Percentiles rank a stretch among this genome's conserved stretches.
Conservation (phyloP, 2,113 vertebrate genomes). For the Budorcas taxicolor region DNA sequence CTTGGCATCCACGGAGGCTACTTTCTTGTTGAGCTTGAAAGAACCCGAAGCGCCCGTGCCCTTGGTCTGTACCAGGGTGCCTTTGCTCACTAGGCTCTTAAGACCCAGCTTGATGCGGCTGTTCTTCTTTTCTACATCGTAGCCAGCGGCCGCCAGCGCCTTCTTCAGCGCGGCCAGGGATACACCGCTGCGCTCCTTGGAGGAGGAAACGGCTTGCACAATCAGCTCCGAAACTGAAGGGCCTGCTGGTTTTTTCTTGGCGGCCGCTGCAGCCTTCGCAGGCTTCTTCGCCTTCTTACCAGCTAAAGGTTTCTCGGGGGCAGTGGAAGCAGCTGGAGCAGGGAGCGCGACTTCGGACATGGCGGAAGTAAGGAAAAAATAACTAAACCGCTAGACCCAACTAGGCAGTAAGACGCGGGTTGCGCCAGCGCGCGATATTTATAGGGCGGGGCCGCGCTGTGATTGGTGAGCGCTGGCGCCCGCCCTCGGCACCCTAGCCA, state of each 20-base stretch:
- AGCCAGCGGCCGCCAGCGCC: constrained; percentile 42
- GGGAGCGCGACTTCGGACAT: constrained; percentile 33
- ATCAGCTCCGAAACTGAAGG: constrained; percentile 48
- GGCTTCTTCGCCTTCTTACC: constrained; percentile 25
- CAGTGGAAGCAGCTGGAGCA: rapidly evolving
- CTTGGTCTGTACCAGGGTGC: constrained; percentile 63
- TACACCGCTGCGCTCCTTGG: constrained; percentile 58
- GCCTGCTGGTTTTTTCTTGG: background rate
- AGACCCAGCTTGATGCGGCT: constrained; percentile 65
- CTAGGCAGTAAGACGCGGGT: rapidly evolving
- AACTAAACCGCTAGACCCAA: rapidly evolving
- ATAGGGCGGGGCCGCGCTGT: constrained; percentile 52
- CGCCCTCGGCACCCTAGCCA: background rate
- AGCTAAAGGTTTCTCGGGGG: background rate
- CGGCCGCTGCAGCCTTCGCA: rapidly evolving
- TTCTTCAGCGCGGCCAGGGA: constrained; percentile 56
- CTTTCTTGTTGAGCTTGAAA: constrained; percentile 60
- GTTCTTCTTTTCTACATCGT: constrained; percentile 69
- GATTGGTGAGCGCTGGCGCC: constrained; percentile 48
- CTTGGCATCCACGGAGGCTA: constrained; percentile 1
- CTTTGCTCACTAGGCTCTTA: constrained; percentile 57
- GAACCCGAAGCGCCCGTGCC: constrained; percentile 61
- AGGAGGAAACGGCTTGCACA: background rate
- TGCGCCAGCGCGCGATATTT: background rate
- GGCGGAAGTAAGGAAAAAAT: rapidly evolving